These are phyloP conservation scores for Amblyraja radiata DNA, from an alignment of 2,797 vertebrate species.

Conservation along the genomic window DNA sequence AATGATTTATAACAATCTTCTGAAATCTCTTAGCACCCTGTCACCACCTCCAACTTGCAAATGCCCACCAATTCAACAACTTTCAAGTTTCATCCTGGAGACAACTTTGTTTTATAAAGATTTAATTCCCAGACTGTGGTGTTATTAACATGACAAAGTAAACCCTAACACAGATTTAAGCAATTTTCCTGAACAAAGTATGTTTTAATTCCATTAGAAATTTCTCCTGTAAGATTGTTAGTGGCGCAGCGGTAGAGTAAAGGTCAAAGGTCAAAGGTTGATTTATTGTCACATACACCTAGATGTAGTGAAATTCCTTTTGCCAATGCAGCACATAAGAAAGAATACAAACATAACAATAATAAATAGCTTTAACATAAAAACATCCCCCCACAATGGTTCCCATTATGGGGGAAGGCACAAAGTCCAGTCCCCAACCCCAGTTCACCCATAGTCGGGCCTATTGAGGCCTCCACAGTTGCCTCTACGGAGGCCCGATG, in stretches of 20 bases:
- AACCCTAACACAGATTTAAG: background rate
- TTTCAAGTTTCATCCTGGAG: slow-evolving; percentile 27
- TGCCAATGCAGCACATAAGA: too few relatives aligned
- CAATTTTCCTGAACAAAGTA: background rate
- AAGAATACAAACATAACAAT: too few relatives aligned
- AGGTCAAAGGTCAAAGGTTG: too few relatives aligned
- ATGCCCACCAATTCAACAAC: background rate
- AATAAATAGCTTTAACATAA: too few relatives aligned
- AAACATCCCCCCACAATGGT: too few relatives aligned
- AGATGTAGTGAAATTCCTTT: too few relatives aligned
- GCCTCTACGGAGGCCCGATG: too few relatives aligned
- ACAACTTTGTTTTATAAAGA: slow-evolving; percentile 17
- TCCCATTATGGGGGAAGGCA: too few relatives aligned
- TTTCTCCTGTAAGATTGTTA: background rate
- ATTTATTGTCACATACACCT: too few relatives aligned
- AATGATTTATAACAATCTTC: background rate
- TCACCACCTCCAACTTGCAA: background rate
- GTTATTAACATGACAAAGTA: background rate
- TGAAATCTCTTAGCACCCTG: background rate
- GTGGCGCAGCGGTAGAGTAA: background rate
- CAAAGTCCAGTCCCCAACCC: too few relatives aligned
- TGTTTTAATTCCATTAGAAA: slow-evolving; percentile 20
- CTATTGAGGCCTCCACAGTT: too few relatives aligned
- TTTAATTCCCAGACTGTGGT: background rate
- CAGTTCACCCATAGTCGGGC: too few relatives aligned